Percentiles rank a stretch among this genome's conserved stretches.
These are phyloP conservation scores for Chionis minor DNA, from an alignment of 2,113 vertebrate species.

Conservation along the genomic window DNA sequence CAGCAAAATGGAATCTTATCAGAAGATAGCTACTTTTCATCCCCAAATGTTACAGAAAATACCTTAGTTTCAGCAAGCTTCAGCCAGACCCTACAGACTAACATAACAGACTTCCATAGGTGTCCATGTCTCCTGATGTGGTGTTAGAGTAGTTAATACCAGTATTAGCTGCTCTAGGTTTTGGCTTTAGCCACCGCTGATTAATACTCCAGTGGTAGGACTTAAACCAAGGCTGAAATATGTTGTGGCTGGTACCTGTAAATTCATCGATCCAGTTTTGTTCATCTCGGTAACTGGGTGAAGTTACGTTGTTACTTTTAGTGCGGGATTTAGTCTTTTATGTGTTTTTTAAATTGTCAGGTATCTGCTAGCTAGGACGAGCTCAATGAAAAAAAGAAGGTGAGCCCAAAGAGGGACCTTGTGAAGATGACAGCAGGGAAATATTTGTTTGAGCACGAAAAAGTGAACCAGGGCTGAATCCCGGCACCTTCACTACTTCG, in stretches of 20 bases:
- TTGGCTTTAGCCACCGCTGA: not conserved
- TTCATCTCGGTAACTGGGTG: not conserved
- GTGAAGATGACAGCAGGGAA: not conserved
- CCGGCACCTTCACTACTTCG: not conserved
- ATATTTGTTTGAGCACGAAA: not conserved
- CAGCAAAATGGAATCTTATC: not conserved
- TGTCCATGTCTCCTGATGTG: not conserved
- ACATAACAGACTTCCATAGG: accelerated
- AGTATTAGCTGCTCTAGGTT: not conserved
- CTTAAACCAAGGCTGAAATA: not conserved
- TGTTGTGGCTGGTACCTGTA: not conserved
- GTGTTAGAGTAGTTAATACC: not conserved
- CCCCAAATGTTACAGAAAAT: not conserved
- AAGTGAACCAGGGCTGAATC: not conserved
- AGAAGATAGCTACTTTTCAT: not conserved
- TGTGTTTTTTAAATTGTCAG: not conserved
- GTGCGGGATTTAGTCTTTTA: not conserved
- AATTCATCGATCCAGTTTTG: not conserved
- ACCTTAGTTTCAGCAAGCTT: not conserved
- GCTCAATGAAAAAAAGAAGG: not conserved
- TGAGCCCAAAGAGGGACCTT: not conserved
- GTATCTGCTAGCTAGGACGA: not conserved
- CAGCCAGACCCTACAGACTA: not conserved
- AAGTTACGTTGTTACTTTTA: not conserved
- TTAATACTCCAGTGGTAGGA: not conserved